Evolutionary conservation across 1,140 invertebrate genomes (phyloP), one percentile per base, ranked within the genome.

Genomic region (Aphaenogaster ashmeadi): DNA sequence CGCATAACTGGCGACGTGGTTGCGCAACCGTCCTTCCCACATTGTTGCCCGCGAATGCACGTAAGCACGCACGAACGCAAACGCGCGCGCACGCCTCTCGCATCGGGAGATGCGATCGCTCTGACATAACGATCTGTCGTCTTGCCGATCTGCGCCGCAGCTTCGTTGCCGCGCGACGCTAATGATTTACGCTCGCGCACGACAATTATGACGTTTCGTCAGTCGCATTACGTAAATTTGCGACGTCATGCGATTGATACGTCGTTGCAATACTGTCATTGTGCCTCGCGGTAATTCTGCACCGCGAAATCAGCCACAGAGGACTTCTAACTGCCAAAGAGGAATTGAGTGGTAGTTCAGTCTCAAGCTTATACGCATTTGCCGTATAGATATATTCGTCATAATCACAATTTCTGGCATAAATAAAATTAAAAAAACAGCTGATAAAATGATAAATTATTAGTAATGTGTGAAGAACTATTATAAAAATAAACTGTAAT

Each of bases 11-110:
- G 62, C 50, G 74, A 36, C 69, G 58, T 77, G 66, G 88, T 90
- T 90, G 86, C 75, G 89, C 71, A 90, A 90, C 89, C 79, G 36
- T 50, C 71, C 79, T 79, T 88, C 74, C 79, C 58, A n/a, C 86
- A 88, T 90, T 90, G 89, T 66, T 86, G 33, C 36, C 74, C 58
- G 50, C 86, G 89, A 89, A 71, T 77, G 75, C 84, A 77, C 44
- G 77, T 60, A 66, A 36, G 62, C 64, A 81, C 78, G 78, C 64
- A 69, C 64, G 64, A 54, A 41, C 18, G 52, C 13, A 56, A 18
- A 72, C 18, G 5, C 27, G 36, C 47, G 60, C 54, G 33, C 38
- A 11, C 62, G 69, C 41, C 67, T 74, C 67, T n/a, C 54, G 41
- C 50, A 60, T 62, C 77, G 67, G 38, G 64, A 67, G 64, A 62